Evolutionary conservation across 2,797 vertebrate species (phyloP).

Genomic region (Enteromius unitaeniatus): DNA sequence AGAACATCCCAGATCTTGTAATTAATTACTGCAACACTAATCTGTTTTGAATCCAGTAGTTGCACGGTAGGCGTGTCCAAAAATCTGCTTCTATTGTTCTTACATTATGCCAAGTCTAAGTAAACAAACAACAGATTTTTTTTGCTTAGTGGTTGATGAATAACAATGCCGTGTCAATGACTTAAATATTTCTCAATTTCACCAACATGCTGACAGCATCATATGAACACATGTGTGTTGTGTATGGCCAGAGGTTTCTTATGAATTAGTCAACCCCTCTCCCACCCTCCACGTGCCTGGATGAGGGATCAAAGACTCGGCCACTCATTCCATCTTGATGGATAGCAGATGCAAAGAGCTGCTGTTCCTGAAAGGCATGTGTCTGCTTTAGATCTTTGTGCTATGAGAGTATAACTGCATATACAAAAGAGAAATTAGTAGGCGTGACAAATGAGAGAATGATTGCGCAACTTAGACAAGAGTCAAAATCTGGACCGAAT

Average conservation of each 20-base stretch:
- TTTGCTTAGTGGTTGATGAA: conserved; percentile 17
- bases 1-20: conserved; percentile 2
- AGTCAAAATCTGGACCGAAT: conserved; percentile 62
- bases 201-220: neutral
- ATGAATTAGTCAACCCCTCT: conserved; percentile 6
- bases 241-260: conserved; percentile 7
- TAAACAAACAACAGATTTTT: neutral
- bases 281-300: conserved; percentile 37
- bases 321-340: conserved; percentile 81
- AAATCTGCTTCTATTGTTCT: conserved; percentile 37
- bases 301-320: conserved; percentile 80
- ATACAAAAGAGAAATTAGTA: conserved; percentile 44
- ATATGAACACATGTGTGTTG: conserved; percentile 9
- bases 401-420: conserved; percentile 38
- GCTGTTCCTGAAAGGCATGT: conserved; percentile 70
- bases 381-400: conserved; percentile 61
- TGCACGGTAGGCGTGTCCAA: neutral
- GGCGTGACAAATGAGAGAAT: conserved; percentile 58
- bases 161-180: conserved; percentile 5
- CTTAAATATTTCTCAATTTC: conserved; percentile 12
- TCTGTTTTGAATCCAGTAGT: conserved; percentile 32
- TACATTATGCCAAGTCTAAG: conserved; percentile 33
- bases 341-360: conserved; percentile 81
- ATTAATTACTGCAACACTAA: conserved; percentile 8
- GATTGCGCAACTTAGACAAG: conserved; percentile 63